Conservation (phyloP, 2,797 vertebrate species). For the Cheirogaleus major region DNA sequence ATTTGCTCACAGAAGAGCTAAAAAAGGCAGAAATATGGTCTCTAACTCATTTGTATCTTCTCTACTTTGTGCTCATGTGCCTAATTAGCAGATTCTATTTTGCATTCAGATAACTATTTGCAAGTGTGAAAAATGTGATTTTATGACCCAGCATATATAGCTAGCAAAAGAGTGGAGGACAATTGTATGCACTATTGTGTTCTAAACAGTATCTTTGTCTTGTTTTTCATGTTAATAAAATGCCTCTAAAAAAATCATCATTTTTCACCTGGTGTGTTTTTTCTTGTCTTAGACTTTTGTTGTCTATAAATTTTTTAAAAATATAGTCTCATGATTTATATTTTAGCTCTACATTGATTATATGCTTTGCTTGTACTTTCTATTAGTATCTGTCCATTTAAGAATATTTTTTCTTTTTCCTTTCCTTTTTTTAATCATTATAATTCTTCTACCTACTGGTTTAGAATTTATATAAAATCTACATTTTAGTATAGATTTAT, state of each 20-base stretch:
- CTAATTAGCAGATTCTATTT: not conserved
- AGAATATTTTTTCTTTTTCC: not conserved
- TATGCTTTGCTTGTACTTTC: not conserved
- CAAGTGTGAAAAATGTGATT: not conserved
- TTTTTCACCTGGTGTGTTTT: not conserved
- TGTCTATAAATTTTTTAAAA: not conserved
- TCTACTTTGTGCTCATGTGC: not conserved
- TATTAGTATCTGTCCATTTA: not conserved
- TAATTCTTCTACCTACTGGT: not conserved
- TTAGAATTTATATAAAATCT: not conserved
- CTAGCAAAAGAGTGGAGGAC: not conserved
- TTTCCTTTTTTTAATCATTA: not conserved
- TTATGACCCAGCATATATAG: not conserved
- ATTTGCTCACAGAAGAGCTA: not conserved
- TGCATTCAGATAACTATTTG: not conserved
- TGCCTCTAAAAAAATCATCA: not conserved
- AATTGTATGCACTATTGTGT: not conserved
- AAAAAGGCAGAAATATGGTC: not conserved
- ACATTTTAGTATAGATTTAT: not conserved
- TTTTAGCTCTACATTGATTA: not conserved
- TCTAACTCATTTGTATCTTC: not conserved
- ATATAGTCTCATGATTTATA: not conserved
- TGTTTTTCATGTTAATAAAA: constrained; percentile 1
- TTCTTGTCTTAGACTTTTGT: not conserved
- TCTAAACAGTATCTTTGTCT: not conserved